A percentile compares a stretch with the other conserved stretches of the same genome.
Conservation (phyloP, 2,888 invertebrate species). For the Tricholauxania praeusta region DNA sequence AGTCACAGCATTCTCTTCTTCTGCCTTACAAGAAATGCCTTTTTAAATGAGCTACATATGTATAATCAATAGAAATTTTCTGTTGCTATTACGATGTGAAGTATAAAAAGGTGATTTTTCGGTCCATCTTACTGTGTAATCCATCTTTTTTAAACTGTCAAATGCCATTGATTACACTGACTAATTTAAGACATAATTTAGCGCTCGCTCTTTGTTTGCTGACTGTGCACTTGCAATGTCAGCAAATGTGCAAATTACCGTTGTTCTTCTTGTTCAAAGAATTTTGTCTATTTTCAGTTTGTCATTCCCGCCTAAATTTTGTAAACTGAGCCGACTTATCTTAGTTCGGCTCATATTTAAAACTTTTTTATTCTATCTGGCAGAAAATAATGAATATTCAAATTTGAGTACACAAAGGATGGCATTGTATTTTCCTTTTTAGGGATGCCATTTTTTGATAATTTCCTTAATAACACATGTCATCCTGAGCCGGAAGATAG, state of each 20-base stretch:
- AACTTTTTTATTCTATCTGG: conserved; percentile 37
- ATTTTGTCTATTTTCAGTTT: background rate
- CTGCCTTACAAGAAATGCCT: too few relatives aligned
- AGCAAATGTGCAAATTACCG: conserved; percentile 40
- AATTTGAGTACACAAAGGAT: conserved; percentile 41
- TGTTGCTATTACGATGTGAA: too few relatives aligned
- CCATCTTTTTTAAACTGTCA: background rate
- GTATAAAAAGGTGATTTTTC: too few relatives aligned
- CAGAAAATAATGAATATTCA: conserved; percentile 60
- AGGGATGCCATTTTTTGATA: too few relatives aligned
- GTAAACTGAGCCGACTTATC: too few relatives aligned
- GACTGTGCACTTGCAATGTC: conserved; percentile 1
- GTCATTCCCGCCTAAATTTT: too few relatives aligned
- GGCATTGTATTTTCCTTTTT: too few relatives aligned
- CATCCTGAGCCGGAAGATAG: too few relatives aligned
- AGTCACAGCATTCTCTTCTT: too few relatives aligned
- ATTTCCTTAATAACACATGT: too few relatives aligned
- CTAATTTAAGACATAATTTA: conserved; percentile 30
- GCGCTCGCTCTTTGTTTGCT: background rate
- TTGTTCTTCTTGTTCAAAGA: conserved; percentile 17
- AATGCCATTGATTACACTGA: conserved; percentile 31
- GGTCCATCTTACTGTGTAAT: background rate
- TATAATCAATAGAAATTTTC: too few relatives aligned
- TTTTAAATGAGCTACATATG: too few relatives aligned
- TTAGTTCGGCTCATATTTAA: conserved; percentile 24